Evolutionary conservation across 2,797 vertebrate genomes (phyloP), one percentile per base, ranked within the genome.

Genomic region (Sebastes diploproa): DNA sequence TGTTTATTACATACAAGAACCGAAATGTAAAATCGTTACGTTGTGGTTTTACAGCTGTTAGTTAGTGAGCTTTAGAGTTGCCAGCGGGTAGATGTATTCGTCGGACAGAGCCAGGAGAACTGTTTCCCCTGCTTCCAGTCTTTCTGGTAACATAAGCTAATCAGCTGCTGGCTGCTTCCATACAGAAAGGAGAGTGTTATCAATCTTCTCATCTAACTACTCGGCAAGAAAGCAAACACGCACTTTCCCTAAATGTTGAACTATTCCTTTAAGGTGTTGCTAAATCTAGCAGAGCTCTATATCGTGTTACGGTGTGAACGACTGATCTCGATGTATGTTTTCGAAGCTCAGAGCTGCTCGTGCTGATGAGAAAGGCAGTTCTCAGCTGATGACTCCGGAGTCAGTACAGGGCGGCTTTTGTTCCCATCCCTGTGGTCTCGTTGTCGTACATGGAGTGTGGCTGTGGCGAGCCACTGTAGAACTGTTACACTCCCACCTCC

Each of bases 371-470:
- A 82, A 62, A 61, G 13, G n/a, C 78, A 70, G 75, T 27, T 64
- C 64, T 82, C 60, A 34, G 72, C 32, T 70, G 69, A 75, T 42
- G 72, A 62, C 65, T 75, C 65, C 29, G 36, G 72, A 77, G 61
- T 76, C 54, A 63, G 60, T 56, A 80, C 82, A 85, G 86, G 84
- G 63, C 52, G 38, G 46, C 69, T 71, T 73, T 84, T 77, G 61
- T 86, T 83, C 36, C 42, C 7, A 78, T 78, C 85, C 79, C 86
- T 74, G 69, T 50, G 86, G 90, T 72, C 66, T 84, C 32, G 1
- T 63, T 81, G 81, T 87, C 79, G 18, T 52, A 75, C 76, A 73
- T 14, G 60, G 64, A 84, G 78, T 71, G 76, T 73, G 89, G 72
- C 74, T 80, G 79, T 59, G 77, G 72, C 29, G 54, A 72, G 78